These are phyloP conservation scores for Ptychodera flava DNA, from an alignment of 35 echinoderm and acorn worm genomes.

Conservation along the genomic window DNA sequence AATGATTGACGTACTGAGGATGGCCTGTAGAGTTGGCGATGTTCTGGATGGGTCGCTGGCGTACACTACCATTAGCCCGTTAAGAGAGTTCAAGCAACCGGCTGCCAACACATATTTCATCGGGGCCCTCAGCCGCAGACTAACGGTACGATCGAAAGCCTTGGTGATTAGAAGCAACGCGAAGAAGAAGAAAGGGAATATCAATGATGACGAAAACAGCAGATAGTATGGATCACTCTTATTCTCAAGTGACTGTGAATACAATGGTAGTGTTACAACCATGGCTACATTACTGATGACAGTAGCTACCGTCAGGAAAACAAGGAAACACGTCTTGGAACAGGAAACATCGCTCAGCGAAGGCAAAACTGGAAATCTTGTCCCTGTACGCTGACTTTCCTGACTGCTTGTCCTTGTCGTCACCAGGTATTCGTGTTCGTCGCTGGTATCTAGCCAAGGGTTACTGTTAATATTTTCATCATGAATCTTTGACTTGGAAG, in stretches of 20 bases:
- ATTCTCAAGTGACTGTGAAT: conserved; percentile 42
- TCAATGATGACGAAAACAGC: conserved; percentile 48
- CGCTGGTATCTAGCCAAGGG: too few relatives aligned
- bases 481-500: too few relatives aligned
- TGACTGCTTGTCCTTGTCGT: too few relatives aligned
- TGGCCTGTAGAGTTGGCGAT: conserved; percentile 56
- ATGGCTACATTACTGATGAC: conserved; percentile 55
- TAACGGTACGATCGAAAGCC: conserved; percentile 24
- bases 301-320: conserved; percentile 71
- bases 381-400: too few relatives aligned
- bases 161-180: conserved; percentile 49
- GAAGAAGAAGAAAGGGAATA: conserved; percentile 78
- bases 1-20: conserved; percentile 74
- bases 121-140: conserved; percentile 18
- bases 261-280: conserved; percentile 69
- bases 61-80: conserved; percentile 84
- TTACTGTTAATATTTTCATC: too few relatives aligned
- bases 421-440: too few relatives aligned
- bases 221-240: conserved; percentile 64
- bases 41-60: conserved; percentile 64
- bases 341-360: too few relatives aligned
- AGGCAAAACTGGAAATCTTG: too few relatives aligned
- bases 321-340: too few relatives aligned
- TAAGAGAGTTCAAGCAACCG: conserved; percentile 58
- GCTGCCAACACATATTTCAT: conserved; percentile 29